phyloP scores from a whole-genome alignment of 2,797 vertebrate species.

The Distichodus sexfasciatus region DNA sequence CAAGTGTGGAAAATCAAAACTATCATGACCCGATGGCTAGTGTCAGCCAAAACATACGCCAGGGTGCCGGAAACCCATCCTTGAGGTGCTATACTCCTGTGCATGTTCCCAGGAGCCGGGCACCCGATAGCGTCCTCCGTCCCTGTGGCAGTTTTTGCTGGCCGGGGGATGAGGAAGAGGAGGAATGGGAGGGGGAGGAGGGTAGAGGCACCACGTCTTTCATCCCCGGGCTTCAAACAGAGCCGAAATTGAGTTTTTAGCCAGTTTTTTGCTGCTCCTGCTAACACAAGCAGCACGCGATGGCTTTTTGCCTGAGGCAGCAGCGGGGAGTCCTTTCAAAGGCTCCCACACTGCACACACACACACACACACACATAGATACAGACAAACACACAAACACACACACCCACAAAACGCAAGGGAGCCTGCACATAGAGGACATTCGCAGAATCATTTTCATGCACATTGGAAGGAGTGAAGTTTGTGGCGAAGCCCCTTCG shows the following conservation, averaged over 20 bases:
- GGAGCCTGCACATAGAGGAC: slow-evolving; percentile 60
- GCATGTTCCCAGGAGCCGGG: slow-evolving; percentile 2
- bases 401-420: slow-evolving; percentile 13
- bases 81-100: slow-evolving; percentile 34
- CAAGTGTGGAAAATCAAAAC: slow-evolving; percentile 39
- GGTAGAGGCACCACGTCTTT: slow-evolving; percentile 37
- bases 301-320: slow-evolving; percentile 52
- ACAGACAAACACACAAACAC: slow-evolving; percentile 22
- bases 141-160: slow-evolving; percentile 6
- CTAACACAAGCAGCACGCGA: slow-evolving; percentile 45
- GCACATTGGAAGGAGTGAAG: slow-evolving; percentile 46
- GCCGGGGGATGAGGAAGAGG: no score
- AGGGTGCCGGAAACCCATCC: slow-evolving; percentile 9
- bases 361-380: slow-evolving; percentile 12
- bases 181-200: slow-evolving; percentile 14
- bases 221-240: slow-evolving; percentile 50
- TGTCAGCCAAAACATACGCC: slow-evolving; percentile 35
- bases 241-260: slow-evolving; percentile 56
- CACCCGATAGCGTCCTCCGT: not conserved
- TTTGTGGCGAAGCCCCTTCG: slow-evolving; percentile 34
- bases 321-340: slow-evolving; percentile 55
- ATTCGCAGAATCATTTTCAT: slow-evolving; percentile 48
- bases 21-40: slow-evolving; percentile 18
- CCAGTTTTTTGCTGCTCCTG: slow-evolving; percentile 44
- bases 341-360: slow-evolving; percentile 30